These are phyloP conservation scores for Borostomias antarcticus DNA, from an alignment of 2,797 vertebrate species.

Conservation along the genomic window DNA sequence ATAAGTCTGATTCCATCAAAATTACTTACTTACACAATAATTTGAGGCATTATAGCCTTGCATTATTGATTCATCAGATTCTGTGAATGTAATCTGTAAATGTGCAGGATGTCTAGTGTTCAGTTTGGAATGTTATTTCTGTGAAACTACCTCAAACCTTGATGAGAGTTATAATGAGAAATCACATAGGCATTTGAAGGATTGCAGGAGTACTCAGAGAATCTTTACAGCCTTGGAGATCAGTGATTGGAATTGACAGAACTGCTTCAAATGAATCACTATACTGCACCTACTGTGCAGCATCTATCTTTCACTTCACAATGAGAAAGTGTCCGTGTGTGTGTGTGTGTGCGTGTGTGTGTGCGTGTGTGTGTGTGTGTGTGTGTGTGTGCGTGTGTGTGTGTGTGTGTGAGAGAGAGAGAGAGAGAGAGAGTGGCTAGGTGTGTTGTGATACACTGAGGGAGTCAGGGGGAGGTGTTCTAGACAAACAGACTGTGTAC, in stretches of 20 bases:
- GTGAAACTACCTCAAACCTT: no score
- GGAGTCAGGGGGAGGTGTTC: neutral
- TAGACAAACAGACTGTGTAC: constrained; percentile 28
- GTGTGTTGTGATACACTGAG: neutral
- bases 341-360: neutral
- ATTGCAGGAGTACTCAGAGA: no score
- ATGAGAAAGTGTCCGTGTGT: neutral
- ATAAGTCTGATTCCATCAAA: constrained; percentile 24
- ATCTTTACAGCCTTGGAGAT: no score
- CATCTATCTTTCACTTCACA: no score
- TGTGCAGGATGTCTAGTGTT: no score
- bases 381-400: constrained; percentile 4
- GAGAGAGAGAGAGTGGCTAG: neutral
- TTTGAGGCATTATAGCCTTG: constrained; percentile 56
- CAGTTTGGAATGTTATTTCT: no score
- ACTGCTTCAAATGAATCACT: no score
- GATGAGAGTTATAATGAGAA: no score
- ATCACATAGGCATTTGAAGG: no score
- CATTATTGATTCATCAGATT: constrained; percentile 53
- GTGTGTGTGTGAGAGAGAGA: neutral
- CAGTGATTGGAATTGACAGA: no score
- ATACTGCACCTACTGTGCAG: no score
- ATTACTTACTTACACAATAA: constrained; percentile 35
- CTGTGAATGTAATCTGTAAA: no score
- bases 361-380: neutral